phyloP scores from a whole-genome alignment of 1,140 invertebrate species.

The Maniola jurtina region DNA sequence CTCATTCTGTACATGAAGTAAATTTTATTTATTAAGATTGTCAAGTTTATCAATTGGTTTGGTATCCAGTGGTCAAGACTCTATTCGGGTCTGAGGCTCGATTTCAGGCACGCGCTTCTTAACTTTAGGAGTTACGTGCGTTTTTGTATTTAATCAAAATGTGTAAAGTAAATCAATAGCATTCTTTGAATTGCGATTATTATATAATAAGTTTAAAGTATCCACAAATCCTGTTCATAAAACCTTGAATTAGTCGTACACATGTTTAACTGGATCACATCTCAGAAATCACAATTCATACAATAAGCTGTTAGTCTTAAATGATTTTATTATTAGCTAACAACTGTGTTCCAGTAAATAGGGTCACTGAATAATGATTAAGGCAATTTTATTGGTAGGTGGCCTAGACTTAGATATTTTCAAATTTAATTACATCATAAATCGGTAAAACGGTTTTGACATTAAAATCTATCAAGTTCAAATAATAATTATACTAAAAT shows the following conservation, averaged over 20 bases:
- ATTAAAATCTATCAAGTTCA: background rate
- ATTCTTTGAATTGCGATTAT: no score
- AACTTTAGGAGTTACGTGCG: no score
- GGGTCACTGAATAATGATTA: constrained; percentile 6
- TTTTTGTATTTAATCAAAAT: no score
- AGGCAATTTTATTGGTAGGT: constrained; percentile 1
- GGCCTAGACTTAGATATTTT: constrained; percentile 14
- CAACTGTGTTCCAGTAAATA: background rate
- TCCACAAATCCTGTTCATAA: background rate
- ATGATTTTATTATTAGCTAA: background rate
- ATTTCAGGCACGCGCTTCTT: no score
- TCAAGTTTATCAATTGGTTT: no score
- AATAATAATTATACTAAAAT: background rate
- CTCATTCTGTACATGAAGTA: no score
- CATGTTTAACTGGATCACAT: constrained; percentile 6
- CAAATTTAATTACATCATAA: constrained; percentile 5
- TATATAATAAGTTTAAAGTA: background rate
- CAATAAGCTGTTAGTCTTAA: background rate
- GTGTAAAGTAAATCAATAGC: no score
- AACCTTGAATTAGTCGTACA: background rate
- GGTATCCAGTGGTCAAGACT: no score
- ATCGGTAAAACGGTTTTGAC: background rate
- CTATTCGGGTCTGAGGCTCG: no score
- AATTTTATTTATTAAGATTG: no score
- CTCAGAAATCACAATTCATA: constrained; percentile 3